Evolutionary conservation across 2,113 vertebrate genomes (phyloP), one percentile per base, ranked within the genome.

Genomic region (Heloderma charlesbogerti): DNA sequence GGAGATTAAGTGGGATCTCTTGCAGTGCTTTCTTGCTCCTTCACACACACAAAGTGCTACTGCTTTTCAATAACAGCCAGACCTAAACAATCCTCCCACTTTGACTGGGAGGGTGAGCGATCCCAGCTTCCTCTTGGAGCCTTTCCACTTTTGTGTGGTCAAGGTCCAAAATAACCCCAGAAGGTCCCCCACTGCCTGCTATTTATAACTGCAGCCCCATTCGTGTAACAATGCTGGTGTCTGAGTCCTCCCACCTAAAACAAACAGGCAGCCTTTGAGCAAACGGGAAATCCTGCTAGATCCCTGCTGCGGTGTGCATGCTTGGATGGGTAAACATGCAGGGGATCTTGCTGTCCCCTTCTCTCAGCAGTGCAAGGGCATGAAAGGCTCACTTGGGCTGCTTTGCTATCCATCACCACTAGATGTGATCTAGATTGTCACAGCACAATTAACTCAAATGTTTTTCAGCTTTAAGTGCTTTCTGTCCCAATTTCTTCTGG

Each of bases 201-300:
- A 97, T 97, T 97, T 97, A 96, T 97, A 96, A 95, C 94, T 85
- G 54, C 86, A 93, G 37, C 84, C 94, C 94, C 5, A 88, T 25
- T 91, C 83, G 86, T 83, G 91, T 94, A 95, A 97, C 96, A 97
- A 97, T 97, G 92, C 93, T 91, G 83, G 92, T 69, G 96, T 95
- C 95, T 94, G 96, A 94, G 87, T 84, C 93, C 94, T 95, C 84
- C 63, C 95, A 95, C 92, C 94, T 90, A 96, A 96, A 96, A 97
- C 96, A 97, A 96, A 96, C 95, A 97, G 91, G 92, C 94, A 89
- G 92, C 79, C 93, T 96, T 96, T 94, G 94, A 97, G 94, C 0
- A 48, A 94, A 96, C 93, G 72, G 96, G 96, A 97, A 97, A 97
- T 97, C 96, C 96, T 96, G 96, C 96, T 96, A 94, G 94, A 94